These are phyloP conservation scores for Apocrypta bakeri DNA, from an alignment of 1,140 invertebrate species.

Conservation along the genomic window DNA sequence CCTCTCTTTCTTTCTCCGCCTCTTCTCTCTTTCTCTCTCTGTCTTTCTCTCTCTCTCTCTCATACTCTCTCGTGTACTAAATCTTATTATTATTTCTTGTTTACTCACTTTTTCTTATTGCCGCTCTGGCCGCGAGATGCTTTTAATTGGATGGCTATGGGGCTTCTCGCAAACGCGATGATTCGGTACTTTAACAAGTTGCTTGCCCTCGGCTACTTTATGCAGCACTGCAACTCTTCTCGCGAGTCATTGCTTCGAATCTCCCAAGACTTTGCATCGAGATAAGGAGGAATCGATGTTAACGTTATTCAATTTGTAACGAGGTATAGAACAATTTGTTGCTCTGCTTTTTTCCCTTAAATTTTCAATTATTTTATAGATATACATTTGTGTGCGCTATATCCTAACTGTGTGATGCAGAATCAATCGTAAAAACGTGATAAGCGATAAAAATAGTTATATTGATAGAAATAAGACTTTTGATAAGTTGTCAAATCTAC, in stretches of 20 bases:
- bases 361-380: not conserved
- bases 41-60: not conserved
- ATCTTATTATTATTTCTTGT: conserved; percentile 67
- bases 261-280: conserved; percentile 36
- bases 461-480: too few species aligned
- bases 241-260: not conserved
- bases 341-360: not conserved
- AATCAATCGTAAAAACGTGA: too few species aligned
- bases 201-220: conserved; percentile 30
- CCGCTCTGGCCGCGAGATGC: conserved; percentile 54
- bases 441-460: too few species aligned
- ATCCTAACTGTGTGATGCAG: too few species aligned
- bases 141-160: conserved; percentile 64
- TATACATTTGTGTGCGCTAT: too few species aligned
- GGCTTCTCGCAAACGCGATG: conserved; percentile 55
- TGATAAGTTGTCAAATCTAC: too few species aligned
- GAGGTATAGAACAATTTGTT: not conserved
- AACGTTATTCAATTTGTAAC: conserved; percentile 47
- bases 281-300: conserved; percentile 42
- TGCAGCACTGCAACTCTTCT: not conserved
- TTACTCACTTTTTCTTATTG: conserved; percentile 64
- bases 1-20: conserved; percentile 23
- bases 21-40: not conserved
- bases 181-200: conserved; percentile 59
- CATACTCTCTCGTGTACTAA: conserved; percentile 21